Conservation (phyloP, 2,113 vertebrate species). For the Plecturocebus donacophilus region DNA sequence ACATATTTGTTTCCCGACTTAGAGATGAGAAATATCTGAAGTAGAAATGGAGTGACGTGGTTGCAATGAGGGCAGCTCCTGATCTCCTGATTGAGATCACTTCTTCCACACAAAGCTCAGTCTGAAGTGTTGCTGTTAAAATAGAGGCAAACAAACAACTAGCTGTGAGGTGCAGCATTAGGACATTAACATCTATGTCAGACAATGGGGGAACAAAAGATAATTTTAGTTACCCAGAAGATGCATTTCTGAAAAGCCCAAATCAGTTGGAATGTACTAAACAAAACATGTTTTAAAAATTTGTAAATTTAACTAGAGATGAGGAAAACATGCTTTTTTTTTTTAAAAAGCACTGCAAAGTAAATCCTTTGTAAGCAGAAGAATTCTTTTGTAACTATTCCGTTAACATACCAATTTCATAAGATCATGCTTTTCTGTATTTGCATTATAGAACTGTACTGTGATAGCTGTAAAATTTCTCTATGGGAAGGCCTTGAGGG, state of each 20-base stretch:
- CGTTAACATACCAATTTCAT: neutral
- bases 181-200: slow-evolving; percentile 49
- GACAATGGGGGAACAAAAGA: neutral
- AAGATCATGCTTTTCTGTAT: neutral
- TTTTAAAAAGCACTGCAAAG: slow-evolving; percentile 5
- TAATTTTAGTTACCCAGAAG: slow-evolving; percentile 51
- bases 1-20: slow-evolving; percentile 37
- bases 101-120: slow-evolving; percentile 34
- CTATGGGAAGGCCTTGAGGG: neutral
- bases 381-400: neutral
- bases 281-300: neutral
- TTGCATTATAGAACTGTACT: neutral
- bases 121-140: neutral
- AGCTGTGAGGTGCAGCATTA: slow-evolving; percentile 28
- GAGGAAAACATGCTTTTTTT: neutral
- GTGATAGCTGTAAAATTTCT: neutral
- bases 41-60: neutral
- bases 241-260: slow-evolving; percentile 44
- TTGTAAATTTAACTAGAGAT: too few relatives aligned
- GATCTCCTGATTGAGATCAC: neutral
- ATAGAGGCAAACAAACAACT: slow-evolving; percentile 4
- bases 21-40: neutral
- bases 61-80: neutral
- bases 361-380: slow-evolving; percentile 13
- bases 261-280: slow-evolving; percentile 43